Base-by-base conservation (phyloP, 2,888 invertebrate species). In the Monopis laevigella region DNA sequence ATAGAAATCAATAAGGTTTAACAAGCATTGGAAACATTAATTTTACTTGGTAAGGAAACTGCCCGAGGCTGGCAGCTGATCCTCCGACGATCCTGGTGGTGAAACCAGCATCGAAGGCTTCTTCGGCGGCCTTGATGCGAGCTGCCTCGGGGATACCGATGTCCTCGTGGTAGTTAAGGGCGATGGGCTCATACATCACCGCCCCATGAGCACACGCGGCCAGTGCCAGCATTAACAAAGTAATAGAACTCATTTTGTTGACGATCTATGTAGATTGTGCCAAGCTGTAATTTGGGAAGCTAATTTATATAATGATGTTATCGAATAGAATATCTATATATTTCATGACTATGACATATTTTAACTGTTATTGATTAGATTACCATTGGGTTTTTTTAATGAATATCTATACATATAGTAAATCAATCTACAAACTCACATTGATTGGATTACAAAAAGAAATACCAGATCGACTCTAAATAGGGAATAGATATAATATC, bases 21-120 rank as follows among this genome's bases (percentile, higher is more conserved):
- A 27, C 11, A 30, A 2, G 13, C 12, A 12, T 12, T n/a, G 3
- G 13, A 30, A 30, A 12, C 2, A 30, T 11, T 11, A 30, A 30
- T 11, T 52, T 48, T 24, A 58, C 58, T 35, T 54, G 34, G 30
- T 50, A 47, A 2, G 56, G 55, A 26, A 50, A 50, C 8, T 43
- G 45, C 10, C 59, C 59, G 1, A 55, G 40, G 2, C 14, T 6
- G 1, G 58, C 46, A 1, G 49, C 13, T 1, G 44, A 42, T 24
- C 65, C 65, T 0, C 63, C 62, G 0, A 54, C 51, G 11, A 65
- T 61, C 43, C 58, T 57, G 30, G 51, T 44, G 19, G 50, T 32
- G 17, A 55, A 32, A 53, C 56, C 42, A 57, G 19, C 54, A 46
- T 55, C 53, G 12, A 29, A 34, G 0, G 51, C 49, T 3, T 48